Evolutionary conservation across 2,888 invertebrate species (phyloP).

Genomic region (Cosmopolites sordidus): DNA sequence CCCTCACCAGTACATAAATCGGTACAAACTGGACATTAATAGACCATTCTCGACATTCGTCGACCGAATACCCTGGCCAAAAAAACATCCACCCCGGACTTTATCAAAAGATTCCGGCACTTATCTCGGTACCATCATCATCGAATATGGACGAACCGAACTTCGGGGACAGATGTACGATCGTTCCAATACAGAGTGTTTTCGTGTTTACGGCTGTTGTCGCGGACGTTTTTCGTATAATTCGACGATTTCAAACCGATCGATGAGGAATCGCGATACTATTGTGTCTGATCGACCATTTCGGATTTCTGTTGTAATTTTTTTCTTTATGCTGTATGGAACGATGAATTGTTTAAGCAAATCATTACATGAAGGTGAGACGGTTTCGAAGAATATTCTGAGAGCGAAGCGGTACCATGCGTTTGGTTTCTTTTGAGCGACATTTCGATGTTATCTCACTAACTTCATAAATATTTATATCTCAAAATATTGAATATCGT

Average conservation of each 20-base stretch:
- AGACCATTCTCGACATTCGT: conserved; percentile 7
- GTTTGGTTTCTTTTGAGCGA: not conserved
- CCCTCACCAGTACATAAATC: conserved; percentile 17
- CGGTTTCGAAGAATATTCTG: conserved; percentile 16
- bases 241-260: conserved; percentile 38
- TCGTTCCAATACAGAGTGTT: conserved; percentile 29
- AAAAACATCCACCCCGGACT: not conserved
- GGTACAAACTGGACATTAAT: conserved; percentile 19
- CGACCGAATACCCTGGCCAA: not conserved
- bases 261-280: conserved; percentile 39
- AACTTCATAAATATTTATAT: no score
- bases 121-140: conserved; percentile 13
- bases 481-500: no score
- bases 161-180: conserved; percentile 24
- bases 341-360: conserved; percentile 24
- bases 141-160: conserved; percentile 24
- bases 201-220: conserved; percentile 37
- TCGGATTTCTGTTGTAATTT: conserved; percentile 28
- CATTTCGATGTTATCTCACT: no score
- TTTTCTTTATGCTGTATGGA: not conserved
- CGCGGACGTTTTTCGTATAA: conserved; percentile 32
- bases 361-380: conserved; percentile 29
- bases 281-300: conserved; percentile 38
- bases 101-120: not conserved
- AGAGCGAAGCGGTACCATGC: not conserved